Base-by-base conservation (phyloP, 2,113 vertebrate genomes). In the Atrichornis clamosus region DNA sequence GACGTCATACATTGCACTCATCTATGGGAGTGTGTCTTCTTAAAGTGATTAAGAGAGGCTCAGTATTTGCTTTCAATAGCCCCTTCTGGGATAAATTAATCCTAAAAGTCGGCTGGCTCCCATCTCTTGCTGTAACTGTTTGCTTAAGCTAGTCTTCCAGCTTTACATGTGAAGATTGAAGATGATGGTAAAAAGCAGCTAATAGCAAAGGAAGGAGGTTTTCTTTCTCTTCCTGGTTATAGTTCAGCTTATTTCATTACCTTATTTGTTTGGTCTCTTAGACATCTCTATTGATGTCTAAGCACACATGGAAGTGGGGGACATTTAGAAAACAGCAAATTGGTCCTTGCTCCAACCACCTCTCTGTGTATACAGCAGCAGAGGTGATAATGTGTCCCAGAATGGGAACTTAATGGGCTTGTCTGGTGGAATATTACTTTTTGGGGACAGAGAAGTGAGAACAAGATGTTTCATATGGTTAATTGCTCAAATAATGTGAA, bases 401-500 rank as follows among this genome's bases (percentile, higher is more conserved):
- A 81, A 53, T 0, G 1, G 50, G 50, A 84, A 68, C 14, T 80
- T 74, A 86, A 74, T 85, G 52, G 30, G 44, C 47, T 77, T 77
- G 35, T 8, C 64, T 89, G 56, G 63, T 90, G 32, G 6, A 84
- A 86, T 65, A 73, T 78, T 84, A 37, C 33, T 49, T 92, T 79
- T 50, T 67, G 58, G 44, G 15, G 44, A 74, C 41, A 47, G 20
- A 60, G 39, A 83, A 69, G 13, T 59, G 50, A 95, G 82, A 94
- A 93, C 49, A 70, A 50, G 63, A 56, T 27, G 33, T 74, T 91
- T 82, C 56, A 62, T 58, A 23, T 32, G 11, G 72, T 42, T 83
- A 88, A 84, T 74, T 93, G 67, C 60, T 92, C 81, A 96, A 91
- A 84, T 92, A 69, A 88, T 86, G 27, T 59, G 72, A 93, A 84